Conservation (phyloP, 1,140 invertebrate species). For the Cydia pomonella region DNA sequence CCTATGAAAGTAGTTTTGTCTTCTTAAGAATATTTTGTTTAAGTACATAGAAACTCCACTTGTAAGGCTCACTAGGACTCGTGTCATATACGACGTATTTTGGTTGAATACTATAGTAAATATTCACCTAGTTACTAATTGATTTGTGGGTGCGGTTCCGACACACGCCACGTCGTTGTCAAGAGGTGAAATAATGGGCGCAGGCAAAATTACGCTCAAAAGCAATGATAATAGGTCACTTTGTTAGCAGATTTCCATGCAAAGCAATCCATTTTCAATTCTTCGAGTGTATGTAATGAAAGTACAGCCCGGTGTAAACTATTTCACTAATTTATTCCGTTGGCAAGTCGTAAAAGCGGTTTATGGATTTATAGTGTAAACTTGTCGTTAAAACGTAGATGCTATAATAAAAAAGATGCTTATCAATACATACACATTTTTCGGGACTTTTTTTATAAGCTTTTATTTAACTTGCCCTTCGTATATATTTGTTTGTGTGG, state of each 20-base stretch:
- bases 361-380: not conserved
- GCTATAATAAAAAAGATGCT: not conserved
- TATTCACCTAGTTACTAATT: constrained; percentile 19
- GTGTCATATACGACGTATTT: not conserved
- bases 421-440: not conserved
- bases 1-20: too few species aligned
- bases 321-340: not conserved
- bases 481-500: too few species aligned
- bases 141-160: constrained; percentile 1
- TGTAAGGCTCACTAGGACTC: too few species aligned
- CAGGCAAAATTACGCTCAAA: not conserved
- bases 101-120: not conserved
- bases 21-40: too few species aligned
- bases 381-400: not conserved
- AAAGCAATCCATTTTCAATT: not conserved
- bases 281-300: not conserved
- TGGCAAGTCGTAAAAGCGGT: not conserved
- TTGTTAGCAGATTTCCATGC: not conserved
- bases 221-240: not conserved
- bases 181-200: not conserved
- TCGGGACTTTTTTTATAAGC: too few species aligned
- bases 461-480: too few species aligned
- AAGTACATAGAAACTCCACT: too few species aligned
- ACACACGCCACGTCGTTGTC: not conserved
- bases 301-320: not conserved